phyloP scores from a whole-genome alignment of 2,888 invertebrate genomes.

The Crepidodera aurea region DNA sequence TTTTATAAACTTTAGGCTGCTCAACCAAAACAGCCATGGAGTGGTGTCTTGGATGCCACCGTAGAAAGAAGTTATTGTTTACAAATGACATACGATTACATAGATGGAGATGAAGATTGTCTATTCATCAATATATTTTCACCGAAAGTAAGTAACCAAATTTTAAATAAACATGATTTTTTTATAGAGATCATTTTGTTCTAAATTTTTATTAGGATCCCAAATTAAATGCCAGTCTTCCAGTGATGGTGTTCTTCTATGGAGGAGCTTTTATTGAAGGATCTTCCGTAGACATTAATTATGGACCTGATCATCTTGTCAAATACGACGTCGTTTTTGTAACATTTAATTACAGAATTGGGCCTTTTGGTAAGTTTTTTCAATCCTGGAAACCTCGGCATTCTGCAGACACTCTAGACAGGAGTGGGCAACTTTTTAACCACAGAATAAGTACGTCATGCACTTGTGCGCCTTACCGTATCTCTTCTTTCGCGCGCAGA shows the following conservation, averaged over 20 bases:
- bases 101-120: constrained; percentile 48
- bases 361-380: constrained; percentile 67
- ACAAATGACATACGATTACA: constrained; percentile 37
- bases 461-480: too few relatives aligned
- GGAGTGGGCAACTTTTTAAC: too few relatives aligned
- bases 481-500: too few relatives aligned
- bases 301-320: constrained; percentile 63
- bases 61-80: constrained; percentile 43
- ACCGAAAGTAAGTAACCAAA: constrained; percentile 40
- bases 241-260: constrained; percentile 60
- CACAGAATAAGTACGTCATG: too few relatives aligned
- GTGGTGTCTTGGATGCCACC: constrained; percentile 45
- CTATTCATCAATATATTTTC: constrained; percentile 48
- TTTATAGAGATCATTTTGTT: too few relatives aligned
- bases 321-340: constrained; percentile 71
- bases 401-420: too few relatives aligned
- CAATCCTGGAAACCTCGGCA: too few relatives aligned
- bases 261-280: constrained; percentile 59
- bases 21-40: constrained; percentile 45
- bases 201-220: constrained; percentile 35
- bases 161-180: background rate
- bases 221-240: constrained; percentile 45
- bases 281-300: constrained; percentile 45
- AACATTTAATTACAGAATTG: constrained; percentile 74
- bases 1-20: constrained; percentile 39